These are phyloP conservation scores for Urocynchramus pylzowi DNA, from an alignment of 2,113 vertebrate genomes.

Conservation along the genomic window DNA sequence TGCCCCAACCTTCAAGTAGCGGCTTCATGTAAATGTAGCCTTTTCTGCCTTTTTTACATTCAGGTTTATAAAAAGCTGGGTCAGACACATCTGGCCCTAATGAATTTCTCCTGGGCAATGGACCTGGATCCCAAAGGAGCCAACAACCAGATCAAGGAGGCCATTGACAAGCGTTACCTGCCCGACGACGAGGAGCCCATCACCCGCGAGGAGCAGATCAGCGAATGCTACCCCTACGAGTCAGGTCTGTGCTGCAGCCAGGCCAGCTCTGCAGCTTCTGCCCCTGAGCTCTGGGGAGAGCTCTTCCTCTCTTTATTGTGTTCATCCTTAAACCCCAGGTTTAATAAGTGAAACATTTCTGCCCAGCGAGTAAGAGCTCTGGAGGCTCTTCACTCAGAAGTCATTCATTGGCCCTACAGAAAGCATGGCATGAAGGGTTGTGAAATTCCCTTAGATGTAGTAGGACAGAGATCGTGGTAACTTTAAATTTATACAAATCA, in stretches of 20 bases:
- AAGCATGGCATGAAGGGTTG: neutral
- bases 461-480: neutral
- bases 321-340: too few relatives aligned
- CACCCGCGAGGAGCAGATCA: constrained; percentile 83
- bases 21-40: constrained; percentile 49
- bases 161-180: constrained; percentile 96
- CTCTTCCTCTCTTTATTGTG: too few relatives aligned
- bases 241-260: constrained; percentile 73
- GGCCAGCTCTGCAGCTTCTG: too few relatives aligned
- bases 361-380: neutral
- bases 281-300: too few relatives aligned
- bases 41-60: neutral
- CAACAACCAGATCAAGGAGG: constrained; percentile 99
- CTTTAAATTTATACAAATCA: neutral
- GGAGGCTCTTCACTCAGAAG: neutral
- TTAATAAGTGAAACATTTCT: rapidly evolving
- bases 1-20: neutral
- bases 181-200: constrained; percentile 94
- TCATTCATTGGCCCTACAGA: neutral
- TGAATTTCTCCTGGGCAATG: constrained; percentile 99
- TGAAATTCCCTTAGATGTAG: neutral
- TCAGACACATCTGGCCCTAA: constrained; percentile 94
- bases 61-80: constrained; percentile 99
- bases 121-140: constrained; percentile 98
- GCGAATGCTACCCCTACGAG: constrained; percentile 75